Evolutionary conservation across 2,113 vertebrate species (phyloP).

Genomic region (Dromiciops gliroides): DNA sequence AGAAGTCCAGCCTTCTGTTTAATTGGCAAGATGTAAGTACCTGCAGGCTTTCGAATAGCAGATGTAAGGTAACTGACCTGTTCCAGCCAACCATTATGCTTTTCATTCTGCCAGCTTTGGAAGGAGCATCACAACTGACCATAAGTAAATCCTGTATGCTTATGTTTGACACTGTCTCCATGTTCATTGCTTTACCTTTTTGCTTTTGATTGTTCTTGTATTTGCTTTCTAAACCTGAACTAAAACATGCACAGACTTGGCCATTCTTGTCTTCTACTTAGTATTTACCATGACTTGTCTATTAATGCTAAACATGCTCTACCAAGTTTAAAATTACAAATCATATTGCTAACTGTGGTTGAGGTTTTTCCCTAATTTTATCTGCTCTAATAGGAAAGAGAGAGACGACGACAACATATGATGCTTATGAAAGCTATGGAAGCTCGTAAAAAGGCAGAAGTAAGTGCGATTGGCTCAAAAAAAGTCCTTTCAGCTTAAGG

Average conservation of each 20-base stretch:
- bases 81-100: constrained; percentile 90
- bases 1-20: constrained; percentile 60
- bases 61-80: constrained; percentile 90
- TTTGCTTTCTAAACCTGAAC: constrained; percentile 90
- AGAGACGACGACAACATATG: constrained; percentile 94
- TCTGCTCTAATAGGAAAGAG: constrained; percentile 91
- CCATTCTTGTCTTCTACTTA: constrained; percentile 89
- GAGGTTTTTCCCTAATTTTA: constrained; percentile 82
- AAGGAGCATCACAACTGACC: constrained; percentile 90
- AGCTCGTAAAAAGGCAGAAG: constrained; percentile 95
- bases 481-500: constrained; percentile 3
- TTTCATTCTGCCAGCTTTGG: constrained; percentile 88
- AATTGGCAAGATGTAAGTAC: constrained; percentile 82
- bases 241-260: constrained; percentile 89
- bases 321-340: constrained; percentile 77
- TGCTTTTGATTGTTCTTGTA: constrained; percentile 89
- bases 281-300: constrained; percentile 88
- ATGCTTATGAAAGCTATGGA: constrained; percentile 97
- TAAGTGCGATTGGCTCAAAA: constrained; percentile 79
- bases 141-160: constrained; percentile 89
- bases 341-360: constrained; percentile 53
- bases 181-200: constrained; percentile 91
- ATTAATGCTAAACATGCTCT: constrained; percentile 87
- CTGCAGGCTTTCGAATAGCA: constrained; percentile 84
- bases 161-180: constrained; percentile 90